phyloP scores from a whole-genome alignment of 2,113 vertebrate species.

The Sinocyclocheilus rhinocerous region DNA sequence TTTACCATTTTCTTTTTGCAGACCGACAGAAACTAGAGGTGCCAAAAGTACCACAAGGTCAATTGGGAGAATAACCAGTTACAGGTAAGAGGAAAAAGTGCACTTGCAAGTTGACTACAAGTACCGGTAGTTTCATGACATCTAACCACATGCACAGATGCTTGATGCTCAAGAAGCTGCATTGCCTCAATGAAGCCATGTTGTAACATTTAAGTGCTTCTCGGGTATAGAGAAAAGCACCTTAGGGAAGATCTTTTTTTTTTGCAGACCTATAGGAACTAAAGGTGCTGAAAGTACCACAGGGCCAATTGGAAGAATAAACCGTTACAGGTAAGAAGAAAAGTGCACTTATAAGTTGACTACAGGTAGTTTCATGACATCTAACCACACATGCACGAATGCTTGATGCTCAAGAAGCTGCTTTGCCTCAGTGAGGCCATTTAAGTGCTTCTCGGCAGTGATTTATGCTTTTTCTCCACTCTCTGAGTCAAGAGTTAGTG shows the following conservation, averaged over 20 bases:
- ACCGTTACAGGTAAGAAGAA: conserved; percentile 34
- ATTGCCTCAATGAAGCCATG: too few relatives aligned
- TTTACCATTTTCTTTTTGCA: conserved; percentile 3
- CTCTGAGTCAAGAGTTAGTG: background rate
- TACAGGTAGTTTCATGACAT: background rate
- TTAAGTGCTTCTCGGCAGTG: conserved; percentile 2
- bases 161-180: background rate
- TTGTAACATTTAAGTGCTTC: too few relatives aligned
- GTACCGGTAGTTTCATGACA: background rate
- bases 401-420: background rate
- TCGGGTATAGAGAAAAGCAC: background rate
- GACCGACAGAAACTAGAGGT: conserved; percentile 13
- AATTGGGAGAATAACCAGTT: conserved; percentile 9
- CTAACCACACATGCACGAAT: background rate
- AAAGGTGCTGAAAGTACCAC: conserved; percentile 21
- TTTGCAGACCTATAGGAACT: conserved; percentile 23
- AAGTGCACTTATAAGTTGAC: background rate
- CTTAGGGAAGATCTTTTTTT: background rate
- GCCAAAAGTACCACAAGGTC: conserved; percentile 14
- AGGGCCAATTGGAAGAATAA: background rate
- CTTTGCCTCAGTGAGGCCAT: background rate
- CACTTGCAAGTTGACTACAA: background rate
- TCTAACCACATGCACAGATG: background rate
- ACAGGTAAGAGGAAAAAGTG: conserved; percentile 22
- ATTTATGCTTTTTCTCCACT: conserved; percentile 9